A percentile compares a stretch with the other conserved stretches of the same genome.
These are phyloP conservation scores for Falco naumanni DNA, from an alignment of 2,797 vertebrate genomes.

Conservation along the genomic window DNA sequence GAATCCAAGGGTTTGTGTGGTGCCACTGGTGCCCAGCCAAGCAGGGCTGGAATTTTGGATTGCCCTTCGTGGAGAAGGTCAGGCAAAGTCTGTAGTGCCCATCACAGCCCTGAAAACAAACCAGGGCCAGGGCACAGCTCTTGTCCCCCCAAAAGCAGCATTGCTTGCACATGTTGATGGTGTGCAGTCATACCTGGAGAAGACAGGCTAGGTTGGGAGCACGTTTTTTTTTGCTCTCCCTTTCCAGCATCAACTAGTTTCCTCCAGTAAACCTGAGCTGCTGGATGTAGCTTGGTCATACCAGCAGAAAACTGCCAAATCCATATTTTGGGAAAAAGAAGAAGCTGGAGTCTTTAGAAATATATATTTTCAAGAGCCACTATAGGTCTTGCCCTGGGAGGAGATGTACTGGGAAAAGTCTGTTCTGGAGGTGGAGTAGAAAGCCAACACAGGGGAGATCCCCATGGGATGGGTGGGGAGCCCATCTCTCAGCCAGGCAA, in stretches of 20 bases:
- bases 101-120: not conserved
- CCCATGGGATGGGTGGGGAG: not conserved
- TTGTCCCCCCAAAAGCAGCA: not conserved
- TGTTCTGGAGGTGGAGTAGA: not conserved
- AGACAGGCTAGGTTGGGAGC: not conserved
- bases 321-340: not conserved
- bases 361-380: not conserved
- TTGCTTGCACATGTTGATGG: not conserved
- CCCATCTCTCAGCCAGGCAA: not conserved
- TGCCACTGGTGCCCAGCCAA: not conserved
- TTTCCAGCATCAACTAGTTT: not conserved
- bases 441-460: not conserved
- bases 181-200: not conserved
- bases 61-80: not conserved
- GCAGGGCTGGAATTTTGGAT: not conserved
- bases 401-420: not conserved
- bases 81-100: not conserved
- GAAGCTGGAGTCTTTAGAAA: not conserved
- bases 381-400: not conserved
- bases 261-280: not conserved
- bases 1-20: not conserved
- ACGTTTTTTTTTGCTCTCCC: not conserved
- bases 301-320: not conserved
- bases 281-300: not conserved
- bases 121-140: not conserved